These are phyloP conservation scores for Schrankia costaestrigalis DNA, from an alignment of 2,888 invertebrate genomes.

Conservation along the genomic window DNA sequence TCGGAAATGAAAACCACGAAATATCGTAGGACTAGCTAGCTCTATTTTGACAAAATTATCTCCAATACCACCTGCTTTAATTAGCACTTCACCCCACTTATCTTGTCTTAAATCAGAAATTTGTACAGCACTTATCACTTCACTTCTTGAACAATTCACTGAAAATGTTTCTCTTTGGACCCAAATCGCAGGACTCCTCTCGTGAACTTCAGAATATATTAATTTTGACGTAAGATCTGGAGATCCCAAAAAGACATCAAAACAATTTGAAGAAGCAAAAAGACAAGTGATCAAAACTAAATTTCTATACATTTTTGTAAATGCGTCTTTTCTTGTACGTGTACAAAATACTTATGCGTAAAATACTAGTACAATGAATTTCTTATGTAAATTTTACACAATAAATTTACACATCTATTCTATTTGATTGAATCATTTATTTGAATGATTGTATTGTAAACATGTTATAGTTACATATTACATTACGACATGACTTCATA, in stretches of 20 bases:
- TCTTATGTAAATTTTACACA: no score
- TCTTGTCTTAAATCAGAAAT: slow-evolving; percentile 55
- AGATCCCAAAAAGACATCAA: slow-evolving; percentile 45
- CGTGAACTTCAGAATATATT: slow-evolving; percentile 61
- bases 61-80: slow-evolving; percentile 61
- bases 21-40: slow-evolving; percentile 54
- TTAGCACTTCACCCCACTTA: slow-evolving; percentile 55
- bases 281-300: slow-evolving; percentile 6
- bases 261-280: slow-evolving; percentile 11
- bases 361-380: no score
- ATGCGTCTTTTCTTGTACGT: no score
- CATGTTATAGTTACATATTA: slow-evolving; percentile 3
- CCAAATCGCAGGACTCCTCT: slow-evolving; percentile 64
- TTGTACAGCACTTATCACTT: slow-evolving; percentile 61
- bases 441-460: slow-evolving; percentile 14
- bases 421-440: slow-evolving; percentile 5
- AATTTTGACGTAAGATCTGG: slow-evolving; percentile 53
- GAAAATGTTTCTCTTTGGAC: slow-evolving; percentile 50
- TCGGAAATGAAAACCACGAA: slow-evolving; percentile 63
- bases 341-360: no score
- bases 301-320: no score
- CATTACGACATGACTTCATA: no score
- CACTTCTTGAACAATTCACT: slow-evolving; percentile 50
- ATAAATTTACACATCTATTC: slow-evolving; percentile 2
- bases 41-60: slow-evolving; percentile 54